phyloP scores from a whole-genome alignment of 2,797 vertebrate species.

The Phalanger gymnotis region DNA sequence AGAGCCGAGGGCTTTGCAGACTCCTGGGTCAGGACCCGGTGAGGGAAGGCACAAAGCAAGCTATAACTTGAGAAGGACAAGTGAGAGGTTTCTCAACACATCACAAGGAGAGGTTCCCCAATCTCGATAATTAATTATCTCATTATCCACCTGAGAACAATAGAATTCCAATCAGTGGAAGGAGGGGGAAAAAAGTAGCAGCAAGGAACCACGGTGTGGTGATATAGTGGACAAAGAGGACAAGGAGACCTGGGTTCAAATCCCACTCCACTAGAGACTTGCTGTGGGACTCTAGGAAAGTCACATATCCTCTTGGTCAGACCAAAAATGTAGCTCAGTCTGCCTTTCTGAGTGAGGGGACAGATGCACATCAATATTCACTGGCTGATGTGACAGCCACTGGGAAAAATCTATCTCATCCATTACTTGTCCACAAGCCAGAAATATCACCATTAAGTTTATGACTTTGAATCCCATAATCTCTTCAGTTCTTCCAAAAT shows the following conservation, averaged over 20 bases:
- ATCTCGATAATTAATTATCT: not conserved
- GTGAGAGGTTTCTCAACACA: not conserved
- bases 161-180: not conserved
- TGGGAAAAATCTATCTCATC: not conserved
- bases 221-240: not conserved
- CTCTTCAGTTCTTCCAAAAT: not conserved
- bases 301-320: not conserved
- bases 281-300: not conserved
- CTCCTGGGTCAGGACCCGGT: not conserved
- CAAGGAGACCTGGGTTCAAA: not conserved
- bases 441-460: not conserved
- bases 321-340: not conserved
- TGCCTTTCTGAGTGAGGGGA: not conserved
- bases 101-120: not conserved
- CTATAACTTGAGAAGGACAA: not conserved
- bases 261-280: not conserved
- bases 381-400: not conserved
- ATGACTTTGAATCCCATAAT: not conserved
- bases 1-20: not conserved
- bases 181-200: not conserved
- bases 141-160: not conserved
- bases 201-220: not conserved
- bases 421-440: not conserved
- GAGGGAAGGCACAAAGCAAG: not conserved
- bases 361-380: not conserved